A percentile compares a stretch with the other conserved stretches of the same genome.
These are phyloP conservation scores for Pelochelys cantorii DNA, from an alignment of 2,797 vertebrate genomes.

Conservation along the genomic window DNA sequence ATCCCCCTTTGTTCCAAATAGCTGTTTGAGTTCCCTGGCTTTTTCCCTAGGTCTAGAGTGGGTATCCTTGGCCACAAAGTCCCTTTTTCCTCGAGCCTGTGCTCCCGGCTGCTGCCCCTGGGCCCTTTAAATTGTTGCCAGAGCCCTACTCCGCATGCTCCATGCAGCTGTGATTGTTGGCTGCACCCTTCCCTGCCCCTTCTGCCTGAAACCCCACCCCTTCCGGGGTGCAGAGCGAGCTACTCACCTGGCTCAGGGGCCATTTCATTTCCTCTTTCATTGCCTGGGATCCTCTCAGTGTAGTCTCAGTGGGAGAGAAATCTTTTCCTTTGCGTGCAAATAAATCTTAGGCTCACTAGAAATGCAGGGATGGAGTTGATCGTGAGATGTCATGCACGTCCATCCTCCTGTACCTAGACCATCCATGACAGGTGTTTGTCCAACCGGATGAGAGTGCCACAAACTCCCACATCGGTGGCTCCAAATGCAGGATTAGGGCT, in stretches of 20 bases:
- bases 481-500: background rate
- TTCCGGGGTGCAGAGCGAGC: too few species aligned
- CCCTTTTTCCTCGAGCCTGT: background rate
- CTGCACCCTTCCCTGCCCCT: too few species aligned
- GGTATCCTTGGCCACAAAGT: background rate
- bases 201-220: too few species aligned
- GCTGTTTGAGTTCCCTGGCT: background rate
- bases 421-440: background rate
- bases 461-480: background rate
- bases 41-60: background rate
- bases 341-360: background rate
- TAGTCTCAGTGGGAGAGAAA: accelerated
- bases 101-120: background rate
- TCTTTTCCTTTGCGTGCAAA: accelerated
- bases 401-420: background rate
- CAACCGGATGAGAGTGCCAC: background rate
- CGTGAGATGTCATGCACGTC: background rate
- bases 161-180: too few species aligned
- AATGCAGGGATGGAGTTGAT: background rate
- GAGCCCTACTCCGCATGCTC: too few species aligned
- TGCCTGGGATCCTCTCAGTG: background rate
- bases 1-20: background rate
- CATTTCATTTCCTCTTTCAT: accelerated
- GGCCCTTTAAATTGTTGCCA: too few species aligned
- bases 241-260: background rate